Evolutionary conservation across 2,797 vertebrate species (phyloP), one percentile per base, ranked within the genome.

Genomic region (Gouania willdenowi): DNA sequence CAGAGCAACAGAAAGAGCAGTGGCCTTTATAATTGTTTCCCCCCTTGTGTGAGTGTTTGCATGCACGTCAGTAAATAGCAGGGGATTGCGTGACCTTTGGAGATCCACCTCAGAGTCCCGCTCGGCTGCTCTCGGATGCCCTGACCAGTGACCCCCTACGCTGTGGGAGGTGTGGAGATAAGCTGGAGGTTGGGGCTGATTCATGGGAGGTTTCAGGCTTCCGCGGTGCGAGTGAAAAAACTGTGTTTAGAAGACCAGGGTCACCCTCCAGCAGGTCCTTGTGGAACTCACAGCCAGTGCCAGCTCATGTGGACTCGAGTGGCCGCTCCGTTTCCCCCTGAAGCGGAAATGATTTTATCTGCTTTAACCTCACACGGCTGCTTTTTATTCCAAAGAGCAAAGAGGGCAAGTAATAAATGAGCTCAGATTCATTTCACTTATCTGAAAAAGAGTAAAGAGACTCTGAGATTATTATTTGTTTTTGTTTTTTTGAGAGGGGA

Each of bases 181-280:
- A 52, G 18, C 23, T 1, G 10, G n/a, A 11, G 44, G 45, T 46
- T 14, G 58, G 26, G 40, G 55, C 46, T 41, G 41, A 41, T 24
- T 54, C 41, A 42, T n/a, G 58, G 27, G 44, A 31, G 44, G 31
- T 40, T 21, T 45, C 43, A 51, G 39, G 41, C 54, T 42, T 71
- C 66, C 50, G 36, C 58, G 9, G 36, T 2, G 5, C 38, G 48
- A n/a, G n/a, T 28, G 42, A 26, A 9, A 53, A 35, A 37, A 71
- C 74, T 1, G 67, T 62, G 49, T 90, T 88, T n/a, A n/a, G n/a
- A 6, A 92, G 77, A 27, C 91, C 91, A 4, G 92, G 82, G 28
- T 92, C 91, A 58, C 90, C 90, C 55, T 91, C 91, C 2, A 84
- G 62, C 55, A 92, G 74, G 57, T 92, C 91, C 29, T 92, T 89